Evolutionary conservation across 1,140 invertebrate genomes (phyloP), one percentile per base, ranked within the genome.

Genomic region (Papilio polytes): DNA sequence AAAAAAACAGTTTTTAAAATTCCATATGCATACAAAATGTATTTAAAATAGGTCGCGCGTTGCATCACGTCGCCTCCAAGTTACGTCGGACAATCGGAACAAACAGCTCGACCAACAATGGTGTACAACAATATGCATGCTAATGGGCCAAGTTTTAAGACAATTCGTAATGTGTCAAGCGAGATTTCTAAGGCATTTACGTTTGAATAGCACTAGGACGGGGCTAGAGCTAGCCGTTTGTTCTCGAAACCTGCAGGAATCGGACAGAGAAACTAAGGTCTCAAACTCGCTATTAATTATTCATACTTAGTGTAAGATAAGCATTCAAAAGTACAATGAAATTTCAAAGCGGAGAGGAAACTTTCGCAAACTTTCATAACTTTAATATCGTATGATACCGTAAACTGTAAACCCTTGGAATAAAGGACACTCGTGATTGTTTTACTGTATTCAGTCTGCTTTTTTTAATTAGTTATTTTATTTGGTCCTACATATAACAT

Each of bases 141-240:
- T 82, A 86, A 86, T 84, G 82, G 56, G 31, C 36, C 26, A 66
- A 63, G 31, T 78, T 83, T 72, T 82, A 81, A 82, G 82, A 84
- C 83, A 83, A 87, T 85, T 73, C 83, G 84, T 85, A 76, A 76
- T 80, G 73, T 63, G 74, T 78, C 53, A 78, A 66, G 59, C 72
- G 44, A 63, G 20, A 80, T 82, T 83, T 82, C 80, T 80, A 87
- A 83, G 80, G 77, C 41, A 87, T 87, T 87, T 86, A 80, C 82
- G 70, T 87, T 84, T 87, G 83, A 87, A 87, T 83, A 53, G 77
- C 31, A 22, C 77, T 63, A 63, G 53, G 12, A 76, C 74, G 74
- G 41, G 41, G 74, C 41, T 76, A 76, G 73, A 46, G 44, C 44
- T 74, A 74, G 36, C 18, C 46, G 44, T 46, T 48, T 51, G 63